Conservation (phyloP, 2,113 vertebrate genomes). For the Telmatochromis sp. region DNA sequence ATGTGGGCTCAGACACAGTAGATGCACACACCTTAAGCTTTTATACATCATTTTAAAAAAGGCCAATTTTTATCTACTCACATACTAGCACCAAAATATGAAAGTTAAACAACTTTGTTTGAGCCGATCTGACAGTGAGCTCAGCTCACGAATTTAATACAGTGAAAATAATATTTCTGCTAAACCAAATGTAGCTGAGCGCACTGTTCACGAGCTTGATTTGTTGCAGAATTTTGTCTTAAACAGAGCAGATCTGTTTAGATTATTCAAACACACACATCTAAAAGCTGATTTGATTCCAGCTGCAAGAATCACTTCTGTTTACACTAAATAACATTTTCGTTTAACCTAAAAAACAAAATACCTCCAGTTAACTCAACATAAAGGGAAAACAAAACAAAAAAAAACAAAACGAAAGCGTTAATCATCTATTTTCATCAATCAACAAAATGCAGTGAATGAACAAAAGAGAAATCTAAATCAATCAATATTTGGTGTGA, state of each 20-base stretch:
- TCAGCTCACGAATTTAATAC: neutral
- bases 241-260: neutral
- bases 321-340: neutral
- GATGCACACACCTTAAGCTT: neutral
- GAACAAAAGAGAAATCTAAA: neutral
- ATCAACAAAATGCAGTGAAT: neutral
- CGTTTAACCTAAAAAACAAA: neutral
- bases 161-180: neutral
- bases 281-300: neutral
- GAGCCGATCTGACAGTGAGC: neutral
- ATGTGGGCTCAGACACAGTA: neutral
- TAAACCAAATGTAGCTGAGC: neutral
- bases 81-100: neutral
- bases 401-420: rapidly evolving
- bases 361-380: neutral
- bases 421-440: neutral
- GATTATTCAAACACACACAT: neutral
- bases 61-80: neutral
- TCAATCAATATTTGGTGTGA: neutral
- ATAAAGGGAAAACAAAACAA: neutral
- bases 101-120: neutral
- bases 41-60: neutral
- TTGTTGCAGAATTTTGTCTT: neutral
- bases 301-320: neutral
- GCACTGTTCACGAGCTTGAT: neutral